phyloP scores from a whole-genome alignment of 2,797 vertebrate genomes.

The Syncerus caffer region DNA sequence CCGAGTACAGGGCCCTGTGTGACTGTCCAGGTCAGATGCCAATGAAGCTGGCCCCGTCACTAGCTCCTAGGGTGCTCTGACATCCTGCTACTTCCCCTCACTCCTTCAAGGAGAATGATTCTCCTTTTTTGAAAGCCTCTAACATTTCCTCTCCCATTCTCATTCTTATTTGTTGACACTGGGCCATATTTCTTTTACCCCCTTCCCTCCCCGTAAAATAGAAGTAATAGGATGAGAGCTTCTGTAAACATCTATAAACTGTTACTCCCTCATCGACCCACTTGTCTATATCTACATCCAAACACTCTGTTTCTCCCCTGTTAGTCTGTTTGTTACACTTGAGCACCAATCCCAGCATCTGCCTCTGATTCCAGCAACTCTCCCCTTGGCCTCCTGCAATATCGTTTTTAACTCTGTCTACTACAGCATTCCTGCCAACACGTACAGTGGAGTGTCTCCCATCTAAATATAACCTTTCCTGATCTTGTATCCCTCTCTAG shows the following conservation, averaged over 20 bases:
- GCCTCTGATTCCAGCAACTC: not conserved
- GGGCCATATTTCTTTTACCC: not conserved
- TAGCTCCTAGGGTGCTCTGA: accelerated
- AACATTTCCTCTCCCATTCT: not conserved
- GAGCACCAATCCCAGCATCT: not conserved
- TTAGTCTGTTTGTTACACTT: accelerated
- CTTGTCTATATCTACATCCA: not conserved
- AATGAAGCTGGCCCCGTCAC: not conserved
- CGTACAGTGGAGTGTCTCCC: not conserved
- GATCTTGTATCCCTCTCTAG: not conserved
- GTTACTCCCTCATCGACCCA: not conserved
- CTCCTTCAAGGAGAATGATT: not conserved
- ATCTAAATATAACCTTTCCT: not conserved
- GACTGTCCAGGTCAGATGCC: not conserved
- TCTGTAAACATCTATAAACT: not conserved
- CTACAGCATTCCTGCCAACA: not conserved
- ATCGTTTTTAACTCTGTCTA: not conserved
- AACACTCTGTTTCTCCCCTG: not conserved
- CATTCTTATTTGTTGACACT: not conserved
- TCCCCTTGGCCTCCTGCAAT: not conserved
- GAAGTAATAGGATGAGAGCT: not conserved
- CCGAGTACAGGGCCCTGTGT: not conserved
- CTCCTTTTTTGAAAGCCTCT: not conserved
- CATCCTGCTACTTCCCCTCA: not conserved
- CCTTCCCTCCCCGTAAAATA: not conserved